phyloP scores from a whole-genome alignment of 2,113 vertebrate species.

The Steatornis caripensis region DNA sequence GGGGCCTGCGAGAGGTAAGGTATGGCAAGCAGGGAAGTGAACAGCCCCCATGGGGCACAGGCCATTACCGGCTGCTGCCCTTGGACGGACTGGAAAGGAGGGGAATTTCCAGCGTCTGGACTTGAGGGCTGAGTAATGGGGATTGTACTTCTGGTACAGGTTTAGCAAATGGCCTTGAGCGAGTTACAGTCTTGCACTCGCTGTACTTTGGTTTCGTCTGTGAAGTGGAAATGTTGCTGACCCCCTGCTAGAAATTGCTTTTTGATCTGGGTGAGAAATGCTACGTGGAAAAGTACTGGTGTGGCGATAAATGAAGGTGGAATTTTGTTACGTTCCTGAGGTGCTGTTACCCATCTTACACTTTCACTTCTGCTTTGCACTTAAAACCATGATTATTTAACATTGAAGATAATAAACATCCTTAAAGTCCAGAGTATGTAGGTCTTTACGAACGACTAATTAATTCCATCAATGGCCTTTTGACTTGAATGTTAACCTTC shows the following conservation, averaged over 20 bases:
- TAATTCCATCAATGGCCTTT: background rate
- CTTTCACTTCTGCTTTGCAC: background rate
- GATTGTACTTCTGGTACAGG: background rate
- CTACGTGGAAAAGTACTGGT: background rate
- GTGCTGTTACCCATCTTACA: background rate
- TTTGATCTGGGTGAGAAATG: background rate
- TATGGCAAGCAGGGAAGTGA: background rate
- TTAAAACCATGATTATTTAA: background rate
- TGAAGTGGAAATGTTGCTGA: background rate
- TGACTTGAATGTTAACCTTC: background rate
- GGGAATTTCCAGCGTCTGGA: background rate
- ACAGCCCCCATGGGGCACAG: accelerated
- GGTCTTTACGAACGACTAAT: background rate
- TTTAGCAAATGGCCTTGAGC: background rate
- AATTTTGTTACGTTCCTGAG: background rate
- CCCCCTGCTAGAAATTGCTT: background rate
- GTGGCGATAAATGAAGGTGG: background rate
- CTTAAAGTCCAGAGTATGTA: background rate
- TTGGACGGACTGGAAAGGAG: background rate
- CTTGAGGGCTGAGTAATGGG: background rate
- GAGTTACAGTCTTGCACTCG: background rate
- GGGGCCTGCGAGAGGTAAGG: background rate
- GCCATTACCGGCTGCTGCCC: accelerated
- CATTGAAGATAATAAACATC: background rate
- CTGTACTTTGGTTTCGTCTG: background rate